Evolutionary conservation across 2,113 vertebrate genomes (phyloP).

Genomic region (Choloepus hoffmanni): DNA sequence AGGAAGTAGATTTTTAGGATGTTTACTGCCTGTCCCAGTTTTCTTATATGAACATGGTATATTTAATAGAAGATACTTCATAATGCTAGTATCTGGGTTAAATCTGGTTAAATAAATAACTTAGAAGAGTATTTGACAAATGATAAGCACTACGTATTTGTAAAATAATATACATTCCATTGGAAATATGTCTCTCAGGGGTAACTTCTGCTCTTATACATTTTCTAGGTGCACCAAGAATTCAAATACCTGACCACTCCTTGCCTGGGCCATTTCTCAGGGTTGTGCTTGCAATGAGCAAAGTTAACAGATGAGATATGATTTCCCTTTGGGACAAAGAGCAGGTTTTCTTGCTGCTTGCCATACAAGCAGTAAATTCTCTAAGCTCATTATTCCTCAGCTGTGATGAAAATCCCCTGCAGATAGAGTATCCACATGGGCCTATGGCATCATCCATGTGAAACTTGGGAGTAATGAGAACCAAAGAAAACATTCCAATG

Average conservation of each 20-base stretch:
- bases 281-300: not conserved
- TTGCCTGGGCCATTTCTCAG: not conserved
- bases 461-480: not conserved
- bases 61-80: too few species aligned
- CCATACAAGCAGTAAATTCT: not conserved
- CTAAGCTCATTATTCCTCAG: not conserved
- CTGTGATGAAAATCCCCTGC: not conserved
- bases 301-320: not conserved
- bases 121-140: too few species aligned
- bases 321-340: not conserved
- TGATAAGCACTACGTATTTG: too few species aligned
- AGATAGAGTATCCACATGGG: accelerated
- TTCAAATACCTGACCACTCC: not conserved
- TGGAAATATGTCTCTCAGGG: not conserved
- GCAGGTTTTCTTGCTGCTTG: not conserved
- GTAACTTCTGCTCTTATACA: too few species aligned
- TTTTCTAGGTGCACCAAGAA: not conserved
- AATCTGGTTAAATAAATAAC: too few species aligned
- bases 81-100: too few species aligned
- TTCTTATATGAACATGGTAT: too few species aligned
- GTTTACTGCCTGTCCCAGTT: too few species aligned
- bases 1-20: too few species aligned
- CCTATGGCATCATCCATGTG: accelerated
- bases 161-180: not conserved
- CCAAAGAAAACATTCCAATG: not conserved